Conservation (phyloP, 1,140 invertebrate genomes). For the Formica exsecta region DNA sequence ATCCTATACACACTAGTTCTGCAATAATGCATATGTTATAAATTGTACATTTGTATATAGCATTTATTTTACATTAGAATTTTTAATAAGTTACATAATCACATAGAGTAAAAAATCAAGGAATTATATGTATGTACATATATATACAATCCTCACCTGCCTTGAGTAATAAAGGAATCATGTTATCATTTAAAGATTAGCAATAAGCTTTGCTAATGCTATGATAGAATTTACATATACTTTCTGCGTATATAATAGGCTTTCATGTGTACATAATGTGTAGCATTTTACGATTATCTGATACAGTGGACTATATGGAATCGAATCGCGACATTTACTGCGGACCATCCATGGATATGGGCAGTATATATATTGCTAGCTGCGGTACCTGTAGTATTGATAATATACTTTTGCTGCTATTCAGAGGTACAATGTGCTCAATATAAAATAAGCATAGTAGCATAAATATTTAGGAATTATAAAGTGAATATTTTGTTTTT, state of each 20-base stretch:
- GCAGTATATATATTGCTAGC: slow-evolving; percentile 93
- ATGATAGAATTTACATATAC: slow-evolving; percentile 13
- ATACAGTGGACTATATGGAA: slow-evolving; percentile 93
- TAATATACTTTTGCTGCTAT: slow-evolving; percentile 94
- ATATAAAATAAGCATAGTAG: slow-evolving; percentile 7
- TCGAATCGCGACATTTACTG: slow-evolving; percentile 93
- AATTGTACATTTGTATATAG: background rate
- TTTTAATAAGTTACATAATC: background rate
- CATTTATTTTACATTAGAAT: background rate
- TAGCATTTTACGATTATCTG: slow-evolving; percentile 59
- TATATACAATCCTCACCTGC: background rate
- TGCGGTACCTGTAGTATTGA: slow-evolving; percentile 92
- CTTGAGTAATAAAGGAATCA: background rate
- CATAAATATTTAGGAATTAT: slow-evolving; percentile 12
- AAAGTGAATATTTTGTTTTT: background rate
- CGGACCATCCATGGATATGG: slow-evolving; percentile 97
- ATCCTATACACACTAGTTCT: background rate
- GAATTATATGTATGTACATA: too few species aligned
- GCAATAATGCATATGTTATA: slow-evolving; percentile 6
- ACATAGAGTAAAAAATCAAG: slow-evolving; percentile 15
- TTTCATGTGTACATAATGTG: slow-evolving; percentile 58
- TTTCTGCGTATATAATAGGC: background rate
- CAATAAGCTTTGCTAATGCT: background rate
- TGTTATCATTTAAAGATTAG: background rate
- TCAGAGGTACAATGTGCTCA: slow-evolving; percentile 84